Conservation (phyloP, 2,888 invertebrate genomes). For the Athripsodes cinereus region DNA sequence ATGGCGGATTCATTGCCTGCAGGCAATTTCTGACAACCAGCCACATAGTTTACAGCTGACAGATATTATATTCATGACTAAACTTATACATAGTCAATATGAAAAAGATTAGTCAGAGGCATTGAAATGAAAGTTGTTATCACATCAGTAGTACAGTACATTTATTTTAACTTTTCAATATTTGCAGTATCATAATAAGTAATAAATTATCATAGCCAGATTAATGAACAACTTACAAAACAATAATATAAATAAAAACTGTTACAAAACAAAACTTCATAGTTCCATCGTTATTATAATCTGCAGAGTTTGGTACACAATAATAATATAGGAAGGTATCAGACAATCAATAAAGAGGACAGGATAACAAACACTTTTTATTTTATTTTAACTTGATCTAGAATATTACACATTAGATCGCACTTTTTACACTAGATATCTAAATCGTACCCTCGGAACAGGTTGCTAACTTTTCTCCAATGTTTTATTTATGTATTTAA, state of each 20-base stretch:
- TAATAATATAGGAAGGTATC: neutral
- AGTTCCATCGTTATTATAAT: neutral
- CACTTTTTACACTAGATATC: neutral
- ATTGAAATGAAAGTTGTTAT: neutral
- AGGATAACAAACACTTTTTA: neutral
- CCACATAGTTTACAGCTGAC: no score
- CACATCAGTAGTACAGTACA: neutral
- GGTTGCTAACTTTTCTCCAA: neutral
- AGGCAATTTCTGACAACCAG: no score
- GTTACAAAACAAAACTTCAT: neutral
- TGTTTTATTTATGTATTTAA: neutral
- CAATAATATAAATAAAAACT: neutral
- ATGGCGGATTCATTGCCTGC: no score
- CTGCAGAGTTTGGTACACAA: no score
- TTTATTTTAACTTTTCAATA: constrained; percentile 2
- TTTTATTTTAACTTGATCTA: neutral
- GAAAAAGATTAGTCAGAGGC: neutral
- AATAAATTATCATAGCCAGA: constrained; percentile 2
- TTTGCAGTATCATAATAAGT: neutral
- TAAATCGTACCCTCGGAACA: neutral
- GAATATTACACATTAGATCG: neutral
- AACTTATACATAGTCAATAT: neutral
- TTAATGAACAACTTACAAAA: neutral
- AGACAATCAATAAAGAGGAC: neutral
- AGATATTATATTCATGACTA: no score